Conservation (phyloP, 2,113 vertebrate species). For the Nipponia nippon region DNA sequence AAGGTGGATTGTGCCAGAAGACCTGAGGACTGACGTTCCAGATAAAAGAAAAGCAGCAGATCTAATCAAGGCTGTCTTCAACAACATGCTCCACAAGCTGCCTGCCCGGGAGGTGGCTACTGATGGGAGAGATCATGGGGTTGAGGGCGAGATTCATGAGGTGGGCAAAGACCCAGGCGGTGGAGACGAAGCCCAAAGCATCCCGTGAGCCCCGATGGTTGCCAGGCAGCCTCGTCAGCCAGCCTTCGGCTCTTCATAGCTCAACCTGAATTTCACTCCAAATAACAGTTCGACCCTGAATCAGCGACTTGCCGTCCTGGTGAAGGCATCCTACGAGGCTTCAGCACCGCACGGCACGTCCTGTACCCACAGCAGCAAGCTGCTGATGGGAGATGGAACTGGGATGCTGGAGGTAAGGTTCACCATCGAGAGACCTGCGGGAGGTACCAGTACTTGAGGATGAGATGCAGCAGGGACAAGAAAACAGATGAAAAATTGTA, state of each 20-base stretch:
- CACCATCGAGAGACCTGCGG: fast-evolving
- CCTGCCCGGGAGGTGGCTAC: not conserved
- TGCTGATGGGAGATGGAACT: not conserved
- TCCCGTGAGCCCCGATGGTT: fast-evolving
- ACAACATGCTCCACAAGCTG: not conserved
- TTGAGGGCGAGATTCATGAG: not conserved
- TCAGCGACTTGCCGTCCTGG: not conserved
- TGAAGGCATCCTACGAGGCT: not conserved
- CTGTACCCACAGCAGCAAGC: not conserved
- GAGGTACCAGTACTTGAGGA: not conserved
- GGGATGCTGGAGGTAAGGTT: not conserved
- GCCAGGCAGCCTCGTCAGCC: not conserved
- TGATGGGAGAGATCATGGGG: not conserved
- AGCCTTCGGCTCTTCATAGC: not conserved
- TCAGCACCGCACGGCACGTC: not conserved
- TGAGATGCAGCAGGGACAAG: not conserved
- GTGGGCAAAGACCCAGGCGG: not conserved
- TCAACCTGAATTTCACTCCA: not conserved
- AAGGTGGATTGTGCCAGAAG: not conserved
- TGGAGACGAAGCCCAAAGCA: not conserved
- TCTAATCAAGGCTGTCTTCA: not conserved
- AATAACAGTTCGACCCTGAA: not conserved
- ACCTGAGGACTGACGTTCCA: not conserved
- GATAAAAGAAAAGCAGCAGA: not conserved
- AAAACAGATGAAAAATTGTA: not conserved